phyloP scores from a whole-genome alignment of 1,140 invertebrate genomes.

The Ruditapes philippinarum region DNA sequence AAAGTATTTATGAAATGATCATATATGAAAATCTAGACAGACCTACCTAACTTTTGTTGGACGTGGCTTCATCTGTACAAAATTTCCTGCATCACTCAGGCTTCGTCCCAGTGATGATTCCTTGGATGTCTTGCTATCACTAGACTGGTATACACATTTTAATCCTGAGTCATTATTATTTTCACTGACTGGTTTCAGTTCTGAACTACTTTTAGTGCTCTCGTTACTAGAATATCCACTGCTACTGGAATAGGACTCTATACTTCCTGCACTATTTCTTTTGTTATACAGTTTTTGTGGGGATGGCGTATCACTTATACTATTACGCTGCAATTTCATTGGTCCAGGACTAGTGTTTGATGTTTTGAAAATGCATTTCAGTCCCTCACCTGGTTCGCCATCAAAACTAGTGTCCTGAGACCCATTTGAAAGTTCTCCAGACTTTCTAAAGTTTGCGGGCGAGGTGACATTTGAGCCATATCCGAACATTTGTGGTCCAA shows the following conservation, averaged over 20 bases:
- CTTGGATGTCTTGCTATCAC: background rate
- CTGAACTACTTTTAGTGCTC: constrained; percentile 15
- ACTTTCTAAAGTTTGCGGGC: constrained; percentile 91
- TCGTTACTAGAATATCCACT: constrained; percentile 59
- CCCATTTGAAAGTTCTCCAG: constrained; percentile 17
- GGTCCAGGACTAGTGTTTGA: constrained; percentile 59
- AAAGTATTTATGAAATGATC: too few relatives aligned
- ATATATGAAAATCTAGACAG: too few relatives aligned
- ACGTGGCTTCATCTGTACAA: background rate
- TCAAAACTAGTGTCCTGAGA: constrained; percentile 8
- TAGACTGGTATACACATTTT: constrained; percentile 60
- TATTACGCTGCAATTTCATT: constrained; percentile 13
- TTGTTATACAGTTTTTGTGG: constrained; percentile 1
- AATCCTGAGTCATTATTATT: constrained; percentile 31
- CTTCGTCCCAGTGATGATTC: background rate
- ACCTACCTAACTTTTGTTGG: constrained; percentile 26
- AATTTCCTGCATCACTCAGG: constrained; percentile 16
- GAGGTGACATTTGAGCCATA: constrained; percentile 95
- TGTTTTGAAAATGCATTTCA: constrained; percentile 60
- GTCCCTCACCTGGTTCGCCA: constrained; percentile 18
- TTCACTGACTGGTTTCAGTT: constrained; percentile 49
- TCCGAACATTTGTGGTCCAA: constrained; percentile 91
- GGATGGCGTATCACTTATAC: background rate
- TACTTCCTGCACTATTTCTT: constrained; percentile 36
- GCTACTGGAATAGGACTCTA: constrained; percentile 14